These are phyloP conservation scores for Aphelenchoides fujianensis DNA, from an alignment of 1,140 invertebrate species.

Conservation along the genomic window DNA sequence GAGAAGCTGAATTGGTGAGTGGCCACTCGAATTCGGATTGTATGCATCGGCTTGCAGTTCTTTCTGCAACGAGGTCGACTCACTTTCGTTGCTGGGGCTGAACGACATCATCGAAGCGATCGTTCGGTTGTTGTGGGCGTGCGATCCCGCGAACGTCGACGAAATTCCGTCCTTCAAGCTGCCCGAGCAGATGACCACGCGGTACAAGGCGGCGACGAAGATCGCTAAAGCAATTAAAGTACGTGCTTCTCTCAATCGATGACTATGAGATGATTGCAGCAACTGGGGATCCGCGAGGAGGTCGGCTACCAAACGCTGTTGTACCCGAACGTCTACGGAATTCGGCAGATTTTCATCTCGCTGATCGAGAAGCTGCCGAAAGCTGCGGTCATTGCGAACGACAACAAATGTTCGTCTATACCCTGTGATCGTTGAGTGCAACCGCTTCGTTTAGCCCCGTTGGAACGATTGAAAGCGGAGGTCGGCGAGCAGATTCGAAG, in stretches of 20 bases:
- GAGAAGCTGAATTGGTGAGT: slow-evolving; percentile 8
- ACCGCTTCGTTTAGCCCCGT: background rate
- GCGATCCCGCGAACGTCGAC: background rate
- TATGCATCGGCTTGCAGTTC: no score
- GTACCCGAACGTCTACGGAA: slow-evolving; percentile 11
- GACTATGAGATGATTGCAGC: background rate
- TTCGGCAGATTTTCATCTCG: slow-evolving; percentile 17
- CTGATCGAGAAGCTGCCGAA: slow-evolving; percentile 16
- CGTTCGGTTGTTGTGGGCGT: background rate
- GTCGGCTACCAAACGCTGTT: slow-evolving; percentile 14
- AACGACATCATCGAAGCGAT: slow-evolving; percentile 9
- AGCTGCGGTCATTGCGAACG: background rate
- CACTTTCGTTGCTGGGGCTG: background rate
- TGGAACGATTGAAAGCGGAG: background rate
- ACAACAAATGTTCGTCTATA: slow-evolving; percentile 14
- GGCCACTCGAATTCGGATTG: background rate
- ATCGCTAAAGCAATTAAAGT: slow-evolving; percentile 12
- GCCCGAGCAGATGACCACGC: background rate
- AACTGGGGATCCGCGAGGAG: slow-evolving; percentile 7
- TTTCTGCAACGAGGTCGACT: background rate
- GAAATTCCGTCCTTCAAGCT: background rate
- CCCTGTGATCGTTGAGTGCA: no score
- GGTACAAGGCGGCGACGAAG: slow-evolving; percentile 1
- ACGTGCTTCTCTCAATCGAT: background rate
- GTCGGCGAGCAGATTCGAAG: background rate